Evolutionary conservation across 2,113 vertebrate genomes (phyloP), one percentile per base, ranked within the genome.

Genomic region (Ondatra zibethicus): DNA sequence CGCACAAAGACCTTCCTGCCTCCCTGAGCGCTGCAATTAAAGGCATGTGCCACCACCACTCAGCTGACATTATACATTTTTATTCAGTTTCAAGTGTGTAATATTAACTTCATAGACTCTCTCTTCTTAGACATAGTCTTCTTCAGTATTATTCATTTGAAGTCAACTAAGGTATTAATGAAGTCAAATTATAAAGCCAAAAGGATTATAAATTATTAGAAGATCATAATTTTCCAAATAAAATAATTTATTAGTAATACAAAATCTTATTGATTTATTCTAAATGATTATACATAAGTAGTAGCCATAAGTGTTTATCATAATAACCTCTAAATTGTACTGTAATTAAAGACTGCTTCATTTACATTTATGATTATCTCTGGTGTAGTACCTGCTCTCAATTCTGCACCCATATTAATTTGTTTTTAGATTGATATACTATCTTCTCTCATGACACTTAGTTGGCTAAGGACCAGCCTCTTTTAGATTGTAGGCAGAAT

Each of bases 251-350:
- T 88, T 93, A 52, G 2, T 58, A 85, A 77, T 75, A 36, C 13
- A 85, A 82, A 88, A 78, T 93, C 36, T 50, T 89, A 94, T 77
- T 89, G 50, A 82, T 90, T 84, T 88, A 78, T 39, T 77, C 6
- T 88, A 88, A 87, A 68, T 91, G 68, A 77, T 73, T 94, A 55
- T n/a, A 58, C 77, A 80, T 16, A 84, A 87, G 29, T 78, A 77
- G 85, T 50, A 88, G 29, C 10, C 52, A 0, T 73, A 21, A 89
- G 21, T 92, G 3, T n/a, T 95, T 92, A 76, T 93, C 50, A 96
- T 65, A 92, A 70, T 90, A 31, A 76, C 36, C n/a, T 92, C 0
- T 7, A 36, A 50, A 70, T 70, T 82, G 16, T 65, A 88, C 36
- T 55, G 14, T 91, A 78, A 80, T 88, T 88, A 92, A 92, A 17